Conservation (phyloP, 1,140 invertebrate genomes). For the Choristoneura fumiferana region DNA sequence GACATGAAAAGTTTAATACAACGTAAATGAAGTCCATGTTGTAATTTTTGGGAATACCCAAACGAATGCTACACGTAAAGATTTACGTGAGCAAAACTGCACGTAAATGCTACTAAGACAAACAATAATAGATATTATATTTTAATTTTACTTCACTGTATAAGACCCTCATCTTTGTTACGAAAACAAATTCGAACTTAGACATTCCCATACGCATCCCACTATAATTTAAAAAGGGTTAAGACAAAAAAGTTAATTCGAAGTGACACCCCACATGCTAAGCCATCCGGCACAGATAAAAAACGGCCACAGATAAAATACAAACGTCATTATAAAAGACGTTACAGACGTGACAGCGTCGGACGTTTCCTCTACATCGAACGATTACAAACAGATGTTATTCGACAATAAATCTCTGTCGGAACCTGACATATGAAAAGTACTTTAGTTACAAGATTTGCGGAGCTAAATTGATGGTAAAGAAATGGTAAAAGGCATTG, state of each 20-base stretch:
- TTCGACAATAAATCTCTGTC: slow-evolving; percentile 62
- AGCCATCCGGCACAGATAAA: slow-evolving; percentile 56
- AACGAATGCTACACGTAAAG: no score
- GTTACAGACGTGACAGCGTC: slow-evolving; percentile 11
- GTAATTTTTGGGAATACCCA: no score
- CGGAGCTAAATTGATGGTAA: slow-evolving; percentile 16
- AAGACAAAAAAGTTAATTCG: slow-evolving; percentile 66
- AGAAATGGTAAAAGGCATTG: not conserved
- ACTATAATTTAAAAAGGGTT: slow-evolving; percentile 67
- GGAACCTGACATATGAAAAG: slow-evolving; percentile 35
- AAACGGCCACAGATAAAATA: slow-evolving; percentile 35
- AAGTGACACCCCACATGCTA: slow-evolving; percentile 68
- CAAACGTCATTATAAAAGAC: slow-evolving; percentile 55
- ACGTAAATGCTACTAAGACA: no score
- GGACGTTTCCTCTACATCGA: slow-evolving; percentile 52
- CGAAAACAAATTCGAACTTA: not conserved
- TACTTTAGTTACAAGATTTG: slow-evolving; percentile 17
- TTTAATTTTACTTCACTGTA: no score
- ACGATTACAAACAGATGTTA: slow-evolving; percentile 69
- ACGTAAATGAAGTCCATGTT: no score
- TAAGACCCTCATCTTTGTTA: no score
- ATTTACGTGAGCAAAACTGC: no score
- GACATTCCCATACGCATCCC: slow-evolving; percentile 59
- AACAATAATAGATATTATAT: no score
- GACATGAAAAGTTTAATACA: no score